A percentile compares a stretch with the other conserved stretches of the same genome.
Evolutionary conservation across 2,113 vertebrate genomes (phyloP).

Genomic region (Lutjanus erythropterus): DNA sequence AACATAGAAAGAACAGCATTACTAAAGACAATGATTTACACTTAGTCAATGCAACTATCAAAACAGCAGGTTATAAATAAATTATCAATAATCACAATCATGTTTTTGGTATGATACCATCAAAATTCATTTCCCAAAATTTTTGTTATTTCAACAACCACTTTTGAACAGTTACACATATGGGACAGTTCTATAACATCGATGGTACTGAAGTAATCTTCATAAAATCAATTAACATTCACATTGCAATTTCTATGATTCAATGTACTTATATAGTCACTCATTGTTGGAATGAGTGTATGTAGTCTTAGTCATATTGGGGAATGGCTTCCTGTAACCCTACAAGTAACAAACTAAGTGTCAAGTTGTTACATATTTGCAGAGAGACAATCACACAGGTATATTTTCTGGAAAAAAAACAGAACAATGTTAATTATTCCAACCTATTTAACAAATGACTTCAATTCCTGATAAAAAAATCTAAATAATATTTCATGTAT

Average conservation of each 20-base stretch:
- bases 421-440: constrained; percentile 59
- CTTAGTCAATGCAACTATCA: constrained; percentile 82
- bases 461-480: constrained; percentile 76
- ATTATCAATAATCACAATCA: constrained; percentile 82
- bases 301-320: constrained; percentile 64
- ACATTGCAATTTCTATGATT: constrained; percentile 75
- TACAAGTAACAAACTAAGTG: constrained; percentile 73
- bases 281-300: constrained; percentile 75
- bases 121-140: constrained; percentile 74
- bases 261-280: constrained; percentile 74
- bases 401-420: constrained; percentile 56
- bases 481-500: constrained; percentile 79
- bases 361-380: constrained; percentile 67
- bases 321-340: constrained; percentile 77
- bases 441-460: constrained; percentile 81
- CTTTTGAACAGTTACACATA: constrained; percentile 82
- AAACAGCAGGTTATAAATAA: constrained; percentile 84
- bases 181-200: constrained; percentile 79
- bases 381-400: constrained; percentile 76
- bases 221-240: constrained; percentile 75
- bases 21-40: constrained; percentile 86
- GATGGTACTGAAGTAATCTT: constrained; percentile 76
- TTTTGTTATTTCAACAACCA: constrained; percentile 81
- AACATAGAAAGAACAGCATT: constrained; percentile 85
- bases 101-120: constrained; percentile 80